Conservation (phyloP, 2,113 vertebrate genomes). For the Tinamus guttatus region DNA sequence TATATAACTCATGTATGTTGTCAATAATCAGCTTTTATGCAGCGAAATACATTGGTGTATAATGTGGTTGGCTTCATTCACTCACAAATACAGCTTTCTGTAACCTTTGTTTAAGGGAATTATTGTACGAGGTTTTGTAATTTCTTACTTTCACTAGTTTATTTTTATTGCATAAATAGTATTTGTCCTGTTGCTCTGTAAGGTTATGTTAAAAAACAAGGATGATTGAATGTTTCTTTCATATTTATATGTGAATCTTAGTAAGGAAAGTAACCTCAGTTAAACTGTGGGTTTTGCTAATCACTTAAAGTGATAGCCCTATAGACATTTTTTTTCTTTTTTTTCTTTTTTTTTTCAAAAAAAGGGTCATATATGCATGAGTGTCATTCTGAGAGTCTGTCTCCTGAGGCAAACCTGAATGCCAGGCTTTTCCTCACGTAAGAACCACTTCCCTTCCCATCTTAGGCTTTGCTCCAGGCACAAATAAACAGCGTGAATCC, state of each 20-base stretch:
- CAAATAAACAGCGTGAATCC: constrained; percentile 46
- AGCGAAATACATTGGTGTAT: background rate
- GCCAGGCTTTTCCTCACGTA: background rate
- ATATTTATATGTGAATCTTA: rapidly evolving
- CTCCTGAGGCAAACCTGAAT: constrained; percentile 8
- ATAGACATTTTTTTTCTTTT: background rate
- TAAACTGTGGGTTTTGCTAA: background rate
- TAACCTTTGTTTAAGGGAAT: background rate
- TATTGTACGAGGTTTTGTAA: background rate
- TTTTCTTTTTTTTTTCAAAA: background rate
- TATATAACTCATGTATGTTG: background rate
- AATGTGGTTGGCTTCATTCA: background rate
- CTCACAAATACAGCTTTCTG: background rate
- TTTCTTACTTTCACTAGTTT: background rate
- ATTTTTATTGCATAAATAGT: background rate
- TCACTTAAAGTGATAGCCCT: background rate
- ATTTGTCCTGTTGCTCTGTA: background rate
- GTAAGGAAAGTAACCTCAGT: background rate
- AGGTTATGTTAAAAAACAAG: background rate
- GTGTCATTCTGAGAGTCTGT: background rate
- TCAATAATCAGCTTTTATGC: background rate
- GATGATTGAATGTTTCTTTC: background rate
- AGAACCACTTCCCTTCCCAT: background rate
- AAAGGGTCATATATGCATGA: background rate
- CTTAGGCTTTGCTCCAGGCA: constrained; percentile 39